A percentile compares a stretch with the other conserved stretches of the same genome.
phyloP scores from a whole-genome alignment of 2,888 invertebrate species.

The Homarus gammarus region DNA sequence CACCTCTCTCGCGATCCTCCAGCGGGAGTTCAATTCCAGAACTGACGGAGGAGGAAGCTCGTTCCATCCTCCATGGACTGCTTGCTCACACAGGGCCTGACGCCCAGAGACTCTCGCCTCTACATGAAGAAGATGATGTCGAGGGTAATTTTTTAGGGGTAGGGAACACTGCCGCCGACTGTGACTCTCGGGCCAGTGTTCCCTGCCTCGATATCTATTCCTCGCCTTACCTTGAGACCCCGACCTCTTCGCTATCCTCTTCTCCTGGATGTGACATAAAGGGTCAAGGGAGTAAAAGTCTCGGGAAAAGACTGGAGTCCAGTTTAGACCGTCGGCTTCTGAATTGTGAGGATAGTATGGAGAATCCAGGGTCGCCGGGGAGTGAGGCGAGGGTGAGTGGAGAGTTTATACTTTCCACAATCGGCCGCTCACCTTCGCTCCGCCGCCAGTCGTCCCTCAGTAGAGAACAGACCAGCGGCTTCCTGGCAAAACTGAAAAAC shows the following conservation, averaged over 20 bases:
- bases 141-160: slow-evolving; percentile 60
- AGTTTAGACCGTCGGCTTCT: slow-evolving; percentile 30
- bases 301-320: slow-evolving; percentile 37
- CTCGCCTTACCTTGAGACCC: slow-evolving; percentile 49
- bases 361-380: slow-evolving; percentile 43
- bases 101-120: slow-evolving; percentile 51
- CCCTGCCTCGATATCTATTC: slow-evolving; percentile 47
- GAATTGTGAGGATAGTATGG: neutral
- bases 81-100: slow-evolving; percentile 55
- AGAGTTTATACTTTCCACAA: slow-evolving; percentile 62
- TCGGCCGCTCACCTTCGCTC: slow-evolving; percentile 39
- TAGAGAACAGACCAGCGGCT: slow-evolving; percentile 44
- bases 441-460: slow-evolving; percentile 50
- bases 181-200: slow-evolving; percentile 59
- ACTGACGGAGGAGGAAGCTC: slow-evolving; percentile 68
- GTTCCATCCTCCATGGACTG: slow-evolving; percentile 64
- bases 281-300: neutral
- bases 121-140: slow-evolving; percentile 59
- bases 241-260: slow-evolving; percentile 12
- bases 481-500: slow-evolving; percentile 23
- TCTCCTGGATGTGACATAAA: slow-evolving; percentile 7
- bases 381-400: slow-evolving; percentile 64
- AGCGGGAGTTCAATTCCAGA: slow-evolving; percentile 67
- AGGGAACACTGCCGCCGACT: slow-evolving; percentile 69
- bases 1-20: slow-evolving; percentile 41